Base-by-base conservation (phyloP, 2,797 vertebrate genomes). In the Pseudomugil gertrudae region DNA sequence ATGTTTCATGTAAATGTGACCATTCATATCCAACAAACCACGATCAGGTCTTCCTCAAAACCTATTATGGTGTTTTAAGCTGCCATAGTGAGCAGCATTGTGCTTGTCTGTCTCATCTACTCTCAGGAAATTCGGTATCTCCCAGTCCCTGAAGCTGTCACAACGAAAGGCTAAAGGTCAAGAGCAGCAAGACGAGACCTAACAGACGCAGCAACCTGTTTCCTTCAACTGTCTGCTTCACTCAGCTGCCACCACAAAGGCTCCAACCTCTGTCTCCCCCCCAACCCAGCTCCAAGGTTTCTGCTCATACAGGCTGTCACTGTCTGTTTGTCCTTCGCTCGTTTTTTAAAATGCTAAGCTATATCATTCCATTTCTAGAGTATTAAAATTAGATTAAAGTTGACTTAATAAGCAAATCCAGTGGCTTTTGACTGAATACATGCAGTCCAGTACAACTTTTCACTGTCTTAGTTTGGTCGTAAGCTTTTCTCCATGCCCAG, bases 101-200 rank as follows among this genome's bases (percentile, higher is more conserved):
- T 35, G 43, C 26, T 10, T 63, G 36, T 63, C 13, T 17, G 23
- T 60, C 38, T 74, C 47, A 10, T 52, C 59, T 9, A 52, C 32
- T 40, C 55, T 33, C 30, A n/a, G 27, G 69, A 75, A 62, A 51
- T 66, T 51, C 54, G 73, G 74, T 48, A 84, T 86, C 81, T 76
- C 58, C 52, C 69, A n/a, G 66, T 50, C 78, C 57, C 79, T 51
- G 67, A 68, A 81, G 81, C 83, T 77, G 88, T 89, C 88, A 85
- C 81, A 79, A 83, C 74, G 76, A 83, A 91, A 91, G 86, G 85
- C 76, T 61, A 90, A 86, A 86, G 89, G 86, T 92, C 91, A 86
- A 75, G 83, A 88, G 83, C 79, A 57, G 85, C 76, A 68, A 89
- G 89, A 92, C 63, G 76, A 91, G 83, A 81, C 69, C 62, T 15